These are phyloP conservation scores for Struthidea cinerea DNA, from an alignment of 2,113 vertebrate species.

Conservation along the genomic window DNA sequence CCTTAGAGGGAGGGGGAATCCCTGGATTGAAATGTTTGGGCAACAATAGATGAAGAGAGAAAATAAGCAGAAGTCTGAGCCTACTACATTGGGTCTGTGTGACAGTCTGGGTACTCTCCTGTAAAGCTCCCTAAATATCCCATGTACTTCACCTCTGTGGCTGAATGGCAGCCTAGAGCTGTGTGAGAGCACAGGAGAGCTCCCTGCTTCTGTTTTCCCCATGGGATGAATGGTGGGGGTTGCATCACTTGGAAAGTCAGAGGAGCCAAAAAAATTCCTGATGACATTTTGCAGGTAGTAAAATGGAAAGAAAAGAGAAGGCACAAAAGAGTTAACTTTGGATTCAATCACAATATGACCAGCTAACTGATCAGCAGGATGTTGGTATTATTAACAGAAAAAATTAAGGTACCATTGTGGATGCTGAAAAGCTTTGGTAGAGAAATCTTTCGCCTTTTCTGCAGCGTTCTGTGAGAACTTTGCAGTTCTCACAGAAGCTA, in stretches of 20 bases:
- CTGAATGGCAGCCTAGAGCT: neutral
- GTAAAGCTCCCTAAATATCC: neutral
- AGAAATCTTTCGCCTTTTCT: too few species aligned
- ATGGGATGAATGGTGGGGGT: neutral
- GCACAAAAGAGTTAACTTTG: neutral
- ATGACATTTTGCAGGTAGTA: neutral
- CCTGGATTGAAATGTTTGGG: neutral
- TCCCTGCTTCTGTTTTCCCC: neutral
- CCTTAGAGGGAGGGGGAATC: neutral
- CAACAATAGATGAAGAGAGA: neutral
- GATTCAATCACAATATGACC: neutral
- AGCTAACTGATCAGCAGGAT: neutral
- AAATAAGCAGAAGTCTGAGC: neutral
- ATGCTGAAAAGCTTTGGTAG: too few species aligned
- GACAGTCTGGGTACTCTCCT: neutral
- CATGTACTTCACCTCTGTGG: neutral
- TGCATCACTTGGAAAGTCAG: neutral
- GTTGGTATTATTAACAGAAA: neutral
- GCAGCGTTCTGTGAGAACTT: too few species aligned
- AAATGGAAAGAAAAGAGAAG: neutral
- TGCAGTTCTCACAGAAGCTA: too few species aligned
- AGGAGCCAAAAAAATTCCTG: neutral
- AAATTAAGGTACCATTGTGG: neutral
- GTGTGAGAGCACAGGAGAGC: neutral
- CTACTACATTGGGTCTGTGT: fast-evolving